phyloP scores from a whole-genome alignment of 2,888 invertebrate species.

The Andrena trimmerana region DNA sequence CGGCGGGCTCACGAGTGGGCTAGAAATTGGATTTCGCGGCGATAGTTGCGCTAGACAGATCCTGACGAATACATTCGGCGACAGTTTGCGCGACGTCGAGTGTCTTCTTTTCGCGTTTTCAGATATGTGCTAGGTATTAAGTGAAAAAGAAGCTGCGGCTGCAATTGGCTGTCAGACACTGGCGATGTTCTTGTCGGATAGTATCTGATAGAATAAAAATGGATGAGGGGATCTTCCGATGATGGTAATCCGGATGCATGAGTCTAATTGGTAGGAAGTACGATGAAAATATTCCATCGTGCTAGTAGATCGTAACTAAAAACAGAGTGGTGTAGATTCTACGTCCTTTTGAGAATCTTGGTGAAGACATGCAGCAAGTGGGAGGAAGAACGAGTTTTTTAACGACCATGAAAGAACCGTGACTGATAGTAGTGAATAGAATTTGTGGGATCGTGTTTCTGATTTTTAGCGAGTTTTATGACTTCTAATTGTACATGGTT shows the following conservation, averaged over 20 bases:
- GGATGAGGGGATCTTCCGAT: too few species aligned
- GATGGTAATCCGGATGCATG: too few species aligned
- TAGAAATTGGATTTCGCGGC: slow-evolving; percentile 33
- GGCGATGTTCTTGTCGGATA: too few species aligned
- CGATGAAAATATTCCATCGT: neutral
- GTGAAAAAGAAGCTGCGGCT: too few species aligned
- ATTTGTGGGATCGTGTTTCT: slow-evolving; percentile 4
- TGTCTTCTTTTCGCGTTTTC: too few species aligned
- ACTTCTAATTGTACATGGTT: slow-evolving; percentile 31
- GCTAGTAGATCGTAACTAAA: neutral
- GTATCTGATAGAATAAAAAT: too few species aligned
- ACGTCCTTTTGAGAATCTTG: neutral
- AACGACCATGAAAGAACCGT: slow-evolving; percentile 31
- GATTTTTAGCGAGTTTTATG: slow-evolving; percentile 20
- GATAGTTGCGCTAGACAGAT: slow-evolving; percentile 10
- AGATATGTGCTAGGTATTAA: too few species aligned
- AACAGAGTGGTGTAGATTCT: neutral
- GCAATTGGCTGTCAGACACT: too few species aligned
- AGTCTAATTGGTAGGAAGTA: neutral
- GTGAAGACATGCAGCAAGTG: neutral
- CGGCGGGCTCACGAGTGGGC: slow-evolving; percentile 14
- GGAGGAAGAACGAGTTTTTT: neutral
- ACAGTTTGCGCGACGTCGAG: neutral
- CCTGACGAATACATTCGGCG: neutral
- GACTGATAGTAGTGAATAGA: slow-evolving; percentile 34